Evolutionary conservation across 2,797 vertebrate genomes (phyloP), one percentile per base, ranked within the genome.

Genomic region (Sciurus carolinensis): DNA sequence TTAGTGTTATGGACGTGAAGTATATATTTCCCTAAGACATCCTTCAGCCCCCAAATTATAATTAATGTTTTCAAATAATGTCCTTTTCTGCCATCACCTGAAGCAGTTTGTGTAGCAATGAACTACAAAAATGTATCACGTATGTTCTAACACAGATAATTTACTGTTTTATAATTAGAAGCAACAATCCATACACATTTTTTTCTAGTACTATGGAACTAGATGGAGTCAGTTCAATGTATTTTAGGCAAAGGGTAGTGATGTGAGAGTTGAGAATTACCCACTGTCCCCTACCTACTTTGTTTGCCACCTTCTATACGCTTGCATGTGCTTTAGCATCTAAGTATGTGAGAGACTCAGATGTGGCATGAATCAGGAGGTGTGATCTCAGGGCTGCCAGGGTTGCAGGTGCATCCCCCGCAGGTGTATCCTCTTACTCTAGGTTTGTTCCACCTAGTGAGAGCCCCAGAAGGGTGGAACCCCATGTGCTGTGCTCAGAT

Each of bases 61-160:
- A 73, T 81, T n/a, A 81, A 73, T 92, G 44, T 89, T 96, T 95
- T 77, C 9, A 94, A 90, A 44, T 90, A 79, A 54, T 95, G 33
- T 80, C 30, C 15, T 85, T 95, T 93, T 62, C 30, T 81, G 59
- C 52, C 62, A 72, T 87, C 72, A 52, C 18, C 52, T 95, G 87
- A 71, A 50, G 76, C 18, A 44, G 2, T 92, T 90, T 94, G 11
- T 84, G 54, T 94, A 20, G 20, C 85, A 79, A 77, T 77, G 10
- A 90, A 42, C 73, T 92, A 44, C 36, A 33, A 87, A 89, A 83
- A 79, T 59, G n/a, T 86, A 36, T 82, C 47, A 67, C 12, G 14
- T 62, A 62, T 95, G 8, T 90, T 93, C 71, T 81, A 10, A 64
- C 20, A 50, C 33, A 33, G 64, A 44, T 79, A 69, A 84, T 5